Conservation (phyloP, 2,113 vertebrate genomes). For the Forbesichthys agassizii region DNA sequence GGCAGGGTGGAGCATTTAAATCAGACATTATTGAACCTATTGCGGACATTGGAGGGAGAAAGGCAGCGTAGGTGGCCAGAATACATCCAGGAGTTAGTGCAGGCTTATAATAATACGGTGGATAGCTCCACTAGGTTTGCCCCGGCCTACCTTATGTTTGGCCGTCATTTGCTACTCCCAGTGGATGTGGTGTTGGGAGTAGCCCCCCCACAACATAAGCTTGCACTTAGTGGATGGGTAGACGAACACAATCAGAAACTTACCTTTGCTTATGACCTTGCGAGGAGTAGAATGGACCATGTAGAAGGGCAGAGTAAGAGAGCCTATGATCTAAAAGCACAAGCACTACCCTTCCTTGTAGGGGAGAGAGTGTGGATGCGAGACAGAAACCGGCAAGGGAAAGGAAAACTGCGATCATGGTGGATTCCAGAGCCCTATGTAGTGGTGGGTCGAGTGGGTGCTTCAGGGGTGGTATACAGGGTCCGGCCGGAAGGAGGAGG, state of each 20-base stretch:
- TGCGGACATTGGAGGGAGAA: background rate
- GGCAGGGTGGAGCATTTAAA: background rate
- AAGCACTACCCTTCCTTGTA: background rate
- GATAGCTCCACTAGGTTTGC: too few relatives aligned
- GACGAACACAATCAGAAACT: background rate
- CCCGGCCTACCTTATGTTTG: background rate
- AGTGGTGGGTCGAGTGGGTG: background rate
- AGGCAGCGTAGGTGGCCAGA: background rate
- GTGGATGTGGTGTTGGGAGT: background rate
- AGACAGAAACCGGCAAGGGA: slow-evolving; percentile 10
- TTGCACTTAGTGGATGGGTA: background rate
- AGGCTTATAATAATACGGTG: too few relatives aligned
- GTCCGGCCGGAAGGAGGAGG: background rate
- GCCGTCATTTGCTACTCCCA: background rate
- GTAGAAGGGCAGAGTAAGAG: background rate
- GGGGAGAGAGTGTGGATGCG: slow-evolving; percentile 17
- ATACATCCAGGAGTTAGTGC: background rate
- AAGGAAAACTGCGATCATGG: slow-evolving; percentile 9
- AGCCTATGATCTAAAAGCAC: background rate
- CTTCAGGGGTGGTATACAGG: slow-evolving; percentile 5
- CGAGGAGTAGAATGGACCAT: background rate
- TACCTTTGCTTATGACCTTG: too few relatives aligned
- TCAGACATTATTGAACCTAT: background rate
- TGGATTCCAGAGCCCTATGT: slow-evolving; percentile 8
- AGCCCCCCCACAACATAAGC: background rate